Conservation (phyloP, 2,888 invertebrate species). For the Amphimallon solstitiale region DNA sequence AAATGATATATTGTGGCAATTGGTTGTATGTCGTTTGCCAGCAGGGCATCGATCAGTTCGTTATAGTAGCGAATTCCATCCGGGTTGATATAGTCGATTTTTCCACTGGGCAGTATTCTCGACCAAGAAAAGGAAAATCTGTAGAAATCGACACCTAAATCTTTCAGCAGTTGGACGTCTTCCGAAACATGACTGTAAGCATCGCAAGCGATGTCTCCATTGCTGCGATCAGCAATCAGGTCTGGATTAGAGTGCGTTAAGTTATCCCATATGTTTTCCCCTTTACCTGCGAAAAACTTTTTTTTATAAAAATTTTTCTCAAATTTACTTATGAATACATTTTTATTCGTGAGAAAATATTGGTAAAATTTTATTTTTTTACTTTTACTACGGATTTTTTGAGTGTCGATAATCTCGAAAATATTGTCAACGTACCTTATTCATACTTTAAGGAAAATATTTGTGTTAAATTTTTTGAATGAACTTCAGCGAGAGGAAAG, state of each 20-base stretch:
- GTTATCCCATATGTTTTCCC: constrained; percentile 75
- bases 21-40: constrained; percentile 67
- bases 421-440: too few relatives aligned
- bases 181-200: constrained; percentile 72
- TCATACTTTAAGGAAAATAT: too few relatives aligned
- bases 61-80: constrained; percentile 73
- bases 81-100: constrained; percentile 67
- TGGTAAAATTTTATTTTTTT: too few relatives aligned
- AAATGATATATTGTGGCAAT: constrained; percentile 73
- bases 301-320: too few relatives aligned
- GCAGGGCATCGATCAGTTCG: constrained; percentile 68
- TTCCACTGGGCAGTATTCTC: constrained; percentile 71
- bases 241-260: constrained; percentile 68
- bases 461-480: too few relatives aligned
- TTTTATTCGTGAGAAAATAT: too few relatives aligned
- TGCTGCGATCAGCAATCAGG: constrained; percentile 66
- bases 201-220: constrained; percentile 73
- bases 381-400: too few relatives aligned
- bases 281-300: constrained; percentile 67
- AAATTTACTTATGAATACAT: too few relatives aligned
- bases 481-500: too few relatives aligned
- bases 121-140: constrained; percentile 75
- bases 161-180: constrained; percentile 69
- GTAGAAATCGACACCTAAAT: constrained; percentile 68
- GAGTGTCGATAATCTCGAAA: too few relatives aligned